Evolutionary conservation across 2,888 invertebrate genomes (phyloP).

Genomic region (Cybosia mesomella): DNA sequence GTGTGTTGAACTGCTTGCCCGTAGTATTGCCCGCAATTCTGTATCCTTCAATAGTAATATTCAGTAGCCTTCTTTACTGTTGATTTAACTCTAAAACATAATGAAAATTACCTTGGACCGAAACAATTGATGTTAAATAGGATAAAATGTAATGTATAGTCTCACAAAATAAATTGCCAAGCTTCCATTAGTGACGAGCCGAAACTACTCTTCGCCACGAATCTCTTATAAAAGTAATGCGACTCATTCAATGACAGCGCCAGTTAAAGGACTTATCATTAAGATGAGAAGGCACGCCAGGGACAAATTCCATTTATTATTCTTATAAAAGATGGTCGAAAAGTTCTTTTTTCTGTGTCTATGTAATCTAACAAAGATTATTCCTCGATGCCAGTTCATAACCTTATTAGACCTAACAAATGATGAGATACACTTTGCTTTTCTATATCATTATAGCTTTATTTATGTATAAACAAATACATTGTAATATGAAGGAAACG

Average conservation of each 20-base stretch:
- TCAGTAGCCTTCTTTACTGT: background rate
- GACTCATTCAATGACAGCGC: slow-evolving; percentile 38
- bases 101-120: background rate
- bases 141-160: background rate
- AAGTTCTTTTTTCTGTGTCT: no score
- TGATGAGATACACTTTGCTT: no score
- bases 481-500: no score
- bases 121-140: background rate
- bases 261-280: slow-evolving; percentile 39
- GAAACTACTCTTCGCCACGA: slow-evolving; percentile 27
- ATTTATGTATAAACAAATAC: no score
- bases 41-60: background rate
- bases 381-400: no score
- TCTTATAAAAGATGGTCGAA: background rate
- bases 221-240: slow-evolving; percentile 24
- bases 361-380: background rate
- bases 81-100: background rate
- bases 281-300: slow-evolving; percentile 29
- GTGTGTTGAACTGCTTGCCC: no score
- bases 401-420: no score
- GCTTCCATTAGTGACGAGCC: slow-evolving; percentile 19
- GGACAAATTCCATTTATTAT: slow-evolving; percentile 8
- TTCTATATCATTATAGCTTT: no score
- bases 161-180: background rate
- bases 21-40: no score